A percentile compares a stretch with the other conserved stretches of the same genome.
Conservation (phyloP, 2,888 invertebrate species). For the Hydropsyche betteni region DNA sequence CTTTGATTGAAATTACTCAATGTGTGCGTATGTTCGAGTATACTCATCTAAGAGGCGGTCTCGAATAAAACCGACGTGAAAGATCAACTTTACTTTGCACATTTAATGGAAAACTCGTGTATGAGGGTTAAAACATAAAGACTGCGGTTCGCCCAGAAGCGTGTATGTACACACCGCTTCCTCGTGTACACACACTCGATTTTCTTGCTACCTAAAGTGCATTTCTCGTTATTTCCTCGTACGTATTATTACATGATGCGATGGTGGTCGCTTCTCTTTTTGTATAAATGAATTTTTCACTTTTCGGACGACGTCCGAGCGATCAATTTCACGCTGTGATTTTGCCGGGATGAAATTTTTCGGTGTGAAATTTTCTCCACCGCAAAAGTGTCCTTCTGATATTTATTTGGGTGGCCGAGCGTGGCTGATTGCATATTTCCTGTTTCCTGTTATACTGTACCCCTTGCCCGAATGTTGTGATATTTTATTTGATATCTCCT, state of each 20-base stretch:
- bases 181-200: not conserved
- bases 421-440: conserved; percentile 25
- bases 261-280: not conserved
- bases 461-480: too few relatives aligned
- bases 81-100: conserved; percentile 31
- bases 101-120: conserved; percentile 29
- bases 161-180: conserved; percentile 6
- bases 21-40: not conserved
- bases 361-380: not conserved
- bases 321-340: conserved; percentile 22
- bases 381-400: conserved; percentile 12
- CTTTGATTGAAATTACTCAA: conserved; percentile 25
- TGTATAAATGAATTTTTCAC: not conserved
- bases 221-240: too few relatives aligned
- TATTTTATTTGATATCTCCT: too few relatives aligned
- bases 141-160: conserved; percentile 13
- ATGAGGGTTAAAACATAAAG: conserved; percentile 31
- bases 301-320: not conserved
- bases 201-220: too few relatives aligned
- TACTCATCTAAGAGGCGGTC: not conserved
- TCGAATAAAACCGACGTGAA: conserved; percentile 24
- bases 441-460: conserved; percentile 16
- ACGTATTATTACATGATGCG: not conserved
- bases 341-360: not conserved
- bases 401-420: conserved; percentile 24